These are phyloP conservation scores for Climacteris rufus DNA, from an alignment of 2,113 vertebrate genomes.

Conservation along the genomic window DNA sequence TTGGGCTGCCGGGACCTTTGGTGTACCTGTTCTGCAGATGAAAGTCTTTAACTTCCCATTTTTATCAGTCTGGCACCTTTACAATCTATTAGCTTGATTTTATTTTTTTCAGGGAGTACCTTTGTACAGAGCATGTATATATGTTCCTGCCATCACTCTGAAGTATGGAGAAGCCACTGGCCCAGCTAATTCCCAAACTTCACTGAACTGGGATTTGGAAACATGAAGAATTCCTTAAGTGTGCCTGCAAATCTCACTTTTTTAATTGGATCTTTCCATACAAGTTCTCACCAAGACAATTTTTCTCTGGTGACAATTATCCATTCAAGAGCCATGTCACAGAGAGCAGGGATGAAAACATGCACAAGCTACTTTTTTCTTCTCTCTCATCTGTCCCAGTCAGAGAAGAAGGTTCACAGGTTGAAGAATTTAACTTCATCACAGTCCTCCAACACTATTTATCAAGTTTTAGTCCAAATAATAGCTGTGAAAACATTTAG, in stretches of 20 bases:
- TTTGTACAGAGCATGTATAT: neutral
- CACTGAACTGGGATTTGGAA: neutral
- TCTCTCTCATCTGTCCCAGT: neutral
- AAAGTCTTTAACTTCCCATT: neutral
- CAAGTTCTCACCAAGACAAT: neutral
- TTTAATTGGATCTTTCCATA: neutral
- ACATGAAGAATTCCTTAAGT: neutral
- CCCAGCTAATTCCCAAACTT: neutral
- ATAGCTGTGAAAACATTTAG: constrained; percentile 8
- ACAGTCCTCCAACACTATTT: neutral
- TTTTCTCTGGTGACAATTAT: neutral
- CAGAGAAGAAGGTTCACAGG: neutral
- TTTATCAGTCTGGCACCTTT: neutral
- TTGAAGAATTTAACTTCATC: neutral
- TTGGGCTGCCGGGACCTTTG: neutral
- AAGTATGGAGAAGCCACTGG: neutral
- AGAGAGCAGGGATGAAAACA: neutral
- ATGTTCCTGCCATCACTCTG: neutral
- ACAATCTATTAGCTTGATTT: neutral
- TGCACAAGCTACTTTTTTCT: neutral
- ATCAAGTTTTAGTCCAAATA: neutral
- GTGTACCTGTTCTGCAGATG: neutral
- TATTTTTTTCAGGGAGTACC: neutral
- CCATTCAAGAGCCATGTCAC: neutral
- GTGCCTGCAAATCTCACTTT: neutral